phyloP scores from a whole-genome alignment of 2,113 vertebrate genomes.

The Neogobius melanostomus region DNA sequence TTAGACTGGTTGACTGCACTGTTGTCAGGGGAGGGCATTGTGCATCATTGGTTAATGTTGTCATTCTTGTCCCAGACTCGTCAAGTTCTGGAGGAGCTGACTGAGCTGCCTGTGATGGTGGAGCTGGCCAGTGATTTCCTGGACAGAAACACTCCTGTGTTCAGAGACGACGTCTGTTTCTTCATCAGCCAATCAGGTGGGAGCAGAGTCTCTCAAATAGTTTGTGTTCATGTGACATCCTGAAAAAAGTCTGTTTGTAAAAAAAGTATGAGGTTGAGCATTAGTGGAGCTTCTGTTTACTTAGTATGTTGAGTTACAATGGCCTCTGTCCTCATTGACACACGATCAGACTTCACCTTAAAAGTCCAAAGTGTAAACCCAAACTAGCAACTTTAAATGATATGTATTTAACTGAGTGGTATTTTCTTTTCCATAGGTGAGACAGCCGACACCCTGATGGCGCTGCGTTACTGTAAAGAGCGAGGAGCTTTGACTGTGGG shows the following conservation, averaged over 20 bases:
- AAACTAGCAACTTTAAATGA: no score
- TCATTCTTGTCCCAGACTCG: conserved; percentile 82
- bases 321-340: no score
- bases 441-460: conserved; percentile 95
- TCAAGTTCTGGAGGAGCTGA: conserved; percentile 95
- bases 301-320: no score
- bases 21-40: conserved; percentile 10
- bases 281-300: no score
- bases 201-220: neutral
- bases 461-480: conserved; percentile 93
- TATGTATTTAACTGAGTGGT: neutral
- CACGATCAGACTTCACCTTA: no score
- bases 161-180: conserved; percentile 97
- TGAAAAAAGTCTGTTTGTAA: no score
- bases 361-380: no score
- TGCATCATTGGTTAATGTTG: conserved; percentile 13
- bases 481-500: conserved; percentile 93
- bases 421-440: conserved; percentile 79
- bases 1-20: neutral
- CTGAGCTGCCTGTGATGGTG: conserved; percentile 97
- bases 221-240: neutral
- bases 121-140: conserved; percentile 97
- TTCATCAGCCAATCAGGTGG: conserved; percentile 98
- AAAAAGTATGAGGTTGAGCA: no score
- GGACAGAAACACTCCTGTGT: conserved; percentile 97